A percentile compares a stretch with the other conserved stretches of the same genome.
Conservation (phyloP, 2,888 invertebrate species). For the Ichneumon xanthorius region DNA sequence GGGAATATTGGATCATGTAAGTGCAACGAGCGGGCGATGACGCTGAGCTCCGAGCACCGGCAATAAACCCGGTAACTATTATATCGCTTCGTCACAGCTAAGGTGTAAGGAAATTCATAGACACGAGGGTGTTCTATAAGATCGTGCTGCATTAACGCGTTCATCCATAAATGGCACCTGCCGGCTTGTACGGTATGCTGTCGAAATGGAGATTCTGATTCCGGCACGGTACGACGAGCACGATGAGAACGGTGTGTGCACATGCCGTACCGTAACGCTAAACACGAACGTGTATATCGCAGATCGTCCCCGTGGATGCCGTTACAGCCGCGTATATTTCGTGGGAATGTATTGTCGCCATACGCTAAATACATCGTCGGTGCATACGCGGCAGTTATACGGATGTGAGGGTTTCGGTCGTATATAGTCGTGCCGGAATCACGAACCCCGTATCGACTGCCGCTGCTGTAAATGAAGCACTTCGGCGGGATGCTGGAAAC, state of each 20-base stretch:
- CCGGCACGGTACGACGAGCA: background rate
- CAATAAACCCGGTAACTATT: background rate
- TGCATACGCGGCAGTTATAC: constrained; percentile 4
- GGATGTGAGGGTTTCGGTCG: background rate
- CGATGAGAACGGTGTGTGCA: constrained; percentile 11
- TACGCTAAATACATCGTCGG: background rate
- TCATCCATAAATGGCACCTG: background rate
- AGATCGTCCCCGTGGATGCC: background rate
- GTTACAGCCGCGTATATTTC: background rate
- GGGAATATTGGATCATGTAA: constrained; percentile 16
- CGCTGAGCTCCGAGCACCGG: background rate
- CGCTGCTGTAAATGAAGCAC: constrained; percentile 29
- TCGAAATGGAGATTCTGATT: constrained; percentile 24
- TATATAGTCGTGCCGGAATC: background rate
- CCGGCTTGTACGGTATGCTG: background rate
- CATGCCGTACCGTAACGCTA: background rate
- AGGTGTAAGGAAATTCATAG: constrained; percentile 5
- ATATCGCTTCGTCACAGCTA: constrained; percentile 12
- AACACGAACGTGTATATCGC: background rate
- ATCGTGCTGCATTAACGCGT: background rate
- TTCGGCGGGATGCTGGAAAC: constrained; percentile 24
- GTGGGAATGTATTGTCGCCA: background rate
- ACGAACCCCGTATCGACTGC: constrained; percentile 16
- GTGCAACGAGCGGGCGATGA: constrained; percentile 15
- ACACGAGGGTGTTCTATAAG: background rate